Evolutionary conservation across 2,888 invertebrate species (phyloP).

Genomic region (Aspidiotus destructor): DNA sequence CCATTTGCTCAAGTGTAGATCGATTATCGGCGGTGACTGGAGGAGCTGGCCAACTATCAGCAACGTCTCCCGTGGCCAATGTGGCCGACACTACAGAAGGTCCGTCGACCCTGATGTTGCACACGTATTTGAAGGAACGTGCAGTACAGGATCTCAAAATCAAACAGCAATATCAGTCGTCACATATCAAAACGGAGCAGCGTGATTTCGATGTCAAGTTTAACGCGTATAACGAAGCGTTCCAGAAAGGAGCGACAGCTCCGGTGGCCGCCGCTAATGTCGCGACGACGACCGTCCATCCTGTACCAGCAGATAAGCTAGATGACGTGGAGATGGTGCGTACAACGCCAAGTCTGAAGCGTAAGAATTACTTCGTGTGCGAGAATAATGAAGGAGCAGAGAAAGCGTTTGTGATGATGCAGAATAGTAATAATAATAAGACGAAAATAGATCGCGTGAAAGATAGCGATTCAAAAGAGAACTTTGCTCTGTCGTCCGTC

Average conservation of each 20-base stretch:
- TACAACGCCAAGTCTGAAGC: conserved; percentile 1
- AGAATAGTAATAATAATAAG: background rate
- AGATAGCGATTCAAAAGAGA: conserved; percentile 18
- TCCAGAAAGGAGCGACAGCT: conserved; percentile 3
- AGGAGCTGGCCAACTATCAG: conserved; percentile 6
- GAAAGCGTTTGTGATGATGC: background rate
- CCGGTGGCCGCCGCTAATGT: background rate
- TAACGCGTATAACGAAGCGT: conserved; percentile 13
- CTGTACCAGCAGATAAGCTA: background rate
- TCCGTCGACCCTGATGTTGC: conserved; percentile 45
- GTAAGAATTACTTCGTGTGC: conserved; percentile 6
- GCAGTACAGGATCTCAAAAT: conserved; percentile 60
- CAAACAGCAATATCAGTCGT: conserved; percentile 51
- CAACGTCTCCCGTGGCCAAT: conserved; percentile 28
- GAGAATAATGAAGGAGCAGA: background rate
- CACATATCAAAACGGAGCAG: conserved; percentile 15
- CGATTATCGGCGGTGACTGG: conserved; percentile 44
- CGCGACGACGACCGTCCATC: background rate
- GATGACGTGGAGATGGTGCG: background rate
- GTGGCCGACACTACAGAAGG: conserved; percentile 34
- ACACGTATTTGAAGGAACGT: conserved; percentile 62
- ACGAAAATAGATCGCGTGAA: background rate
- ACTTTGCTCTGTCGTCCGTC: background rate
- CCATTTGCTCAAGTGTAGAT: conserved; percentile 54
- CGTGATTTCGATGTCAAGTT: conserved; percentile 11